These are phyloP conservation scores for Chrysodeixis includens DNA, from an alignment of 2,888 invertebrate species.

Conservation along the genomic window DNA sequence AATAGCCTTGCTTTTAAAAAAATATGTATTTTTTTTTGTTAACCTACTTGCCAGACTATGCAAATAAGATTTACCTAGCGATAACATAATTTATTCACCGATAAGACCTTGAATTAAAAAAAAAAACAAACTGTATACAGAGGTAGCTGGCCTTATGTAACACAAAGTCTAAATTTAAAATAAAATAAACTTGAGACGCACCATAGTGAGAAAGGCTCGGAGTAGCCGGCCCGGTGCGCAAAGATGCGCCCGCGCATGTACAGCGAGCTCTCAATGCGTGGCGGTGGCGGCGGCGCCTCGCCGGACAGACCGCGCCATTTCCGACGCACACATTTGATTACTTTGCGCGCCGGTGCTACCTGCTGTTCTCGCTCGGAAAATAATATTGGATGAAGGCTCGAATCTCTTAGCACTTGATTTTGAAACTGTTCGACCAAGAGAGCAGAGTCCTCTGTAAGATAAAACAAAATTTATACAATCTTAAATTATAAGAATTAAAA, in stretches of 20 bases:
- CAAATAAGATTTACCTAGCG: no score
- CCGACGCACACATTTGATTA: slow-evolving; percentile 31
- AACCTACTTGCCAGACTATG: no score
- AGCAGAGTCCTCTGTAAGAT: slow-evolving; percentile 64
- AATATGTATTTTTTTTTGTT: no score
- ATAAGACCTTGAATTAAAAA: no score
- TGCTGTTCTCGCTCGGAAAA: not conserved
- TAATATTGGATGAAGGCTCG: slow-evolving; percentile 71
- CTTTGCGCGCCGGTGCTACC: slow-evolving; percentile 9
- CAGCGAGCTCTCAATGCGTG: slow-evolving; percentile 68
- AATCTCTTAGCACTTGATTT: slow-evolving; percentile 64
- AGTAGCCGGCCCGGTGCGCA: slow-evolving; percentile 74
- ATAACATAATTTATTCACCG: no score
- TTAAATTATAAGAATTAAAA: no score
- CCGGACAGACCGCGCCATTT: not conserved
- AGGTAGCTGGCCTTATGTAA: no score
- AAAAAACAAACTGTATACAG: no score
- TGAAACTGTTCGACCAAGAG: slow-evolving; percentile 72
- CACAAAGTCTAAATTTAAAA: no score
- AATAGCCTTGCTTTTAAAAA: no score
- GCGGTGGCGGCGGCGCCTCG: slow-evolving; percentile 57
- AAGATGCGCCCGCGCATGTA: slow-evolving; percentile 69
- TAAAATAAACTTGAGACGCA: slow-evolving; percentile 43
- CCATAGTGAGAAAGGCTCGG: slow-evolving; percentile 75
- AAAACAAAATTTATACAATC: no score